These are phyloP conservation scores for Sorex maritimensis DNA, from an alignment of 2,797 vertebrate species.

Conservation along the genomic window DNA sequence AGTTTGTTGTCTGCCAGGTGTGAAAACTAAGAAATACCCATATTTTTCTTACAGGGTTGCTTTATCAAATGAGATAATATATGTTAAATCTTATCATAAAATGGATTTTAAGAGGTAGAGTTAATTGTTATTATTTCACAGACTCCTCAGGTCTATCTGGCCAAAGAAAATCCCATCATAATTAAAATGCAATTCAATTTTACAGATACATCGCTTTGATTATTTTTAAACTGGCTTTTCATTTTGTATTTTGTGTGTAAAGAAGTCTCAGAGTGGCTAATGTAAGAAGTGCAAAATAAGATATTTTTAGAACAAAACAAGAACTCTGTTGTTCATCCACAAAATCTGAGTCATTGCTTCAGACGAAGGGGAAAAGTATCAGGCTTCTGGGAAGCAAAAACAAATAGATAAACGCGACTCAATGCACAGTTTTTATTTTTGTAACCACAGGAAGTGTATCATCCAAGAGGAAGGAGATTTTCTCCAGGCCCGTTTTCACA, in stretches of 20 bases:
- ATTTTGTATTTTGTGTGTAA: constrained; percentile 39
- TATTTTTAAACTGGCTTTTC: constrained; percentile 51
- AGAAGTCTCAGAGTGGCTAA: background rate
- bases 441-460: constrained; percentile 14
- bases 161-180: constrained; percentile 50
- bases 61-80: background rate
- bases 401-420: constrained; percentile 25
- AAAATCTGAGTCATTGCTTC: constrained; percentile 39
- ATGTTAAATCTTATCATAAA: constrained; percentile 27
- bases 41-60: background rate
- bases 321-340: background rate
- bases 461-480: constrained; percentile 48
- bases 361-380: background rate
- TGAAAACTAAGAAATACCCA: background rate
- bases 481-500: constrained; percentile 53
- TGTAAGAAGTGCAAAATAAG: background rate
- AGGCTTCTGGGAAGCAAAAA: constrained; percentile 49
- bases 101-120: background rate
- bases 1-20: constrained; percentile 17
- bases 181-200: constrained; percentile 59
- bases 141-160: constrained; percentile 11
- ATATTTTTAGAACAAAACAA: background rate
- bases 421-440: constrained; percentile 16
- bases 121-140: constrained; percentile 20
- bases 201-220: background rate